These are phyloP conservation scores for Drosophila lacicola DNA, from an alignment of 2,888 invertebrate species.

Conservation along the genomic window DNA sequence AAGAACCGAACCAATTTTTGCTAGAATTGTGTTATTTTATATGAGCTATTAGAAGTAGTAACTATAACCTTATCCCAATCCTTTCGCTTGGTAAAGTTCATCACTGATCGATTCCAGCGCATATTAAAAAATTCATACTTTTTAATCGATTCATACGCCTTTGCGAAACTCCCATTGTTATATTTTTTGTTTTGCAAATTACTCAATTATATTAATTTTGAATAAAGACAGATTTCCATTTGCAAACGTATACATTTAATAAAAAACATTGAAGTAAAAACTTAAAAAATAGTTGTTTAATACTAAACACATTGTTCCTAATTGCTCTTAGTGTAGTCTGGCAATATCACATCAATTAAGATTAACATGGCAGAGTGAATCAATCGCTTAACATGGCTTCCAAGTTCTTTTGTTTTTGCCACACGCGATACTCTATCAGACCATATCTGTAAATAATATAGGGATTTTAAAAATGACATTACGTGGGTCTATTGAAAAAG, in stretches of 20 bases:
- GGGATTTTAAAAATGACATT: not conserved
- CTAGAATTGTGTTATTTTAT: no score
- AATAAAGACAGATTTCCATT: not conserved
- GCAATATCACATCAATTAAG: slow-evolving; percentile 56
- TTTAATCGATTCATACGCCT: no score
- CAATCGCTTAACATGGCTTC: slow-evolving; percentile 70
- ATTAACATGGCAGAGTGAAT: slow-evolving; percentile 16
- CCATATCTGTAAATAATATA: slow-evolving; percentile 72
- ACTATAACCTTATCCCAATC: no score
- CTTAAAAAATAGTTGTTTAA: not conserved
- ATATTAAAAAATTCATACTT: no score
- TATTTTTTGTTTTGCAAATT: no score
- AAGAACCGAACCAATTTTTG: no score
- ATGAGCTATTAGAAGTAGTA: no score
- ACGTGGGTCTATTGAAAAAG: not conserved
- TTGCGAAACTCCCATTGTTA: no score
- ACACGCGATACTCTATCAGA: slow-evolving; percentile 81
- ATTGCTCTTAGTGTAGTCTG: slow-evolving; percentile 38
- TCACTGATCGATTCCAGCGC: no score
- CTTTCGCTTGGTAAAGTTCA: no score
- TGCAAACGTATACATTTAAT: not conserved
- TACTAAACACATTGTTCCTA: slow-evolving; percentile 38
- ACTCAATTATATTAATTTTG: not conserved
- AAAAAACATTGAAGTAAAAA: not conserved
- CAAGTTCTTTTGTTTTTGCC: slow-evolving; percentile 74